Evolutionary conservation across 2,797 vertebrate genomes (phyloP), one percentile per base, ranked within the genome.

Genomic region (Thripadectes ignobilis): DNA sequence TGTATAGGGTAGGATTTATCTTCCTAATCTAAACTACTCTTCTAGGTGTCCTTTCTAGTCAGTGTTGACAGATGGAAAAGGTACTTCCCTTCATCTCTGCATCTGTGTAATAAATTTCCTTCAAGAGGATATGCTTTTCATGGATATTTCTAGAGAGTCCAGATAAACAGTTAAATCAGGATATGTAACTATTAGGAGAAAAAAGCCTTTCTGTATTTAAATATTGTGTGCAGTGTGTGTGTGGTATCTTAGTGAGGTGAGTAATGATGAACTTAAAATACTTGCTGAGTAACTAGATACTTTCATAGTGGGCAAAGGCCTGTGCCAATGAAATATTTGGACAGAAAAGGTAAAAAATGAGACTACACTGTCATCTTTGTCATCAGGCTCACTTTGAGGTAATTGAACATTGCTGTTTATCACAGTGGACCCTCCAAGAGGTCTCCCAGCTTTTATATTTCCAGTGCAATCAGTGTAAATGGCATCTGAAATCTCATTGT

Each of bases 391-490:
- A 51, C 24, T 72, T 82, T 66, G 34, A 72, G 23, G 36, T 48
- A 66, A 62, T n/a, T 55, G 62, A 4, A 13, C 73, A 23, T 27
- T 82, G 62, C 30, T 63, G 7, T 67, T 75, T 49, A 32, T 48
- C 54, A 17, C 39, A 85, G 0, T 26, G 27, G 29, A 34, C 34
- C 68, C 51, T 49, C 18, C 51, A 55, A 3, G 16, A 54, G 41
- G 8, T 81, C 24, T 91, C n/a, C 8, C 24, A 48, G 38, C 18
- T 82, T 88, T 17, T 61, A 0, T 75, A 2, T 86, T 89, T 73
- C n/a, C 14, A 62, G 19, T 62, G 22, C 18, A 18, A 1, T 75
- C 12, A 11, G 22, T 46, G 23, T 75, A n/a, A 0, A 0, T 49
- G 27, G 49, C 38, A 59, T 81, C 39, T 75, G 26, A 81, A 84